A percentile compares a stretch with the other conserved stretches of the same genome.
Evolutionary conservation across 2,888 invertebrate species (phyloP).

Genomic region (Leptodirus hochenwartii): DNA sequence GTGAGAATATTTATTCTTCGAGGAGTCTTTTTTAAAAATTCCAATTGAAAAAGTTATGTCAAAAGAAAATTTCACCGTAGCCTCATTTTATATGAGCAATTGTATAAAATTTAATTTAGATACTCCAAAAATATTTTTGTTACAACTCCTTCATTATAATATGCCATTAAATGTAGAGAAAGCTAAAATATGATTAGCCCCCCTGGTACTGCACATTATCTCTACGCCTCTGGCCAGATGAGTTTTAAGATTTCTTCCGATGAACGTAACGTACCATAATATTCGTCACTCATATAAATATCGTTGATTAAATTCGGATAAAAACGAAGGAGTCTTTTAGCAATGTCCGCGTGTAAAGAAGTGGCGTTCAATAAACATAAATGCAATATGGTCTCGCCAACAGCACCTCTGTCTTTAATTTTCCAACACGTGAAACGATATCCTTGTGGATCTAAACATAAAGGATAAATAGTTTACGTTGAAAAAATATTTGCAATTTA

Average conservation of each 20-base stretch:
- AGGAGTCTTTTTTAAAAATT: too few relatives aligned
- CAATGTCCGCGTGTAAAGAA: slow-evolving; percentile 80
- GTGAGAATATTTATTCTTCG: too few relatives aligned
- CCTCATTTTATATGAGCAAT: too few relatives aligned
- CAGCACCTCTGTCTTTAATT: slow-evolving; percentile 78
- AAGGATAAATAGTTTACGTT: slow-evolving; percentile 6
- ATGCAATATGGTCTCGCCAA: slow-evolving; percentile 90
- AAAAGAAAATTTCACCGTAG: too few relatives aligned
- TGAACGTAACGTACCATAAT: slow-evolving; percentile 86
- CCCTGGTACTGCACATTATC: too few relatives aligned
- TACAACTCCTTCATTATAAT: slow-evolving; percentile 1
- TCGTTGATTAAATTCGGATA: slow-evolving; percentile 95
- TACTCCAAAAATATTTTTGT: neutral
- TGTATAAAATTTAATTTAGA: too few relatives aligned
- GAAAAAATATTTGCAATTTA: too few relatives aligned
- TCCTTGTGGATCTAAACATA: slow-evolving; percentile 37
- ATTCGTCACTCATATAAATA: slow-evolving; percentile 90
- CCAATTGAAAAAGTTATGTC: too few relatives aligned
- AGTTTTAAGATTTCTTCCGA: slow-evolving; percentile 1
- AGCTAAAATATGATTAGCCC: too few relatives aligned
- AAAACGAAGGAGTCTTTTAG: slow-evolving; percentile 74
- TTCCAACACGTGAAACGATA: slow-evolving; percentile 86
- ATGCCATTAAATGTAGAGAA: slow-evolving; percentile 1
- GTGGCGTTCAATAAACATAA: slow-evolving; percentile 84
- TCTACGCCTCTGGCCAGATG: neutral